Conservation (phyloP, 2,888 invertebrate species). For the Bhutanitis thaidina region DNA sequence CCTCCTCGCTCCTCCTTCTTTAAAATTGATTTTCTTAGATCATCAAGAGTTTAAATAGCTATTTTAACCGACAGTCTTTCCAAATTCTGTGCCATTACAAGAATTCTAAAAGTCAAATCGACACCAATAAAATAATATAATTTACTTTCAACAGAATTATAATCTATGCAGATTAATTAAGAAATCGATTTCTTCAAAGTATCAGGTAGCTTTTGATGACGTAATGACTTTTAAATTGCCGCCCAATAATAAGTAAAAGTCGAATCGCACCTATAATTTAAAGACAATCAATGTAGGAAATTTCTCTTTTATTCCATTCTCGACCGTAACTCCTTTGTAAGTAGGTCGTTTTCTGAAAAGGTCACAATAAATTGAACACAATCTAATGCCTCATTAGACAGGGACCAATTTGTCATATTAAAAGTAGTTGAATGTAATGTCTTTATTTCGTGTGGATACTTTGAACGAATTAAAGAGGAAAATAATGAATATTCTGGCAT, state of each 20-base stretch:
- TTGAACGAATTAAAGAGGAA: slow-evolving; percentile 4
- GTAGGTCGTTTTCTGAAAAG: background rate
- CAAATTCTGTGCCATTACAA: too few species aligned
- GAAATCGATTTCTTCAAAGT: too few species aligned
- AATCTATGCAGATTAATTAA: background rate
- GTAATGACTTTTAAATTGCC: slow-evolving; percentile 43
- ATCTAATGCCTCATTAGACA: slow-evolving; percentile 8
- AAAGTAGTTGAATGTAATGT: slow-evolving; percentile 35
- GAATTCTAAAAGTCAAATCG: too few species aligned
- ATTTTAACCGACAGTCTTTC: too few species aligned
- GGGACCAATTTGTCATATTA: slow-evolving; percentile 1
- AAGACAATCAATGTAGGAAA: slow-evolving; percentile 22
- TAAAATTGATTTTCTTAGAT: too few species aligned
- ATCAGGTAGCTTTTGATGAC: slow-evolving; percentile 8
- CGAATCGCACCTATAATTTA: slow-evolving; percentile 36
- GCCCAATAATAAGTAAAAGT: slow-evolving; percentile 29
- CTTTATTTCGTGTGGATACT: slow-evolving; percentile 45
- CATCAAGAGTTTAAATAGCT: too few species aligned
- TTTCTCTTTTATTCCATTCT: background rate
- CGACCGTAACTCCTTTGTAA: background rate
- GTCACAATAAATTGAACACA: background rate
- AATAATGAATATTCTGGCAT: slow-evolving; percentile 2
- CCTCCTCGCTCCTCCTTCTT: too few species aligned
- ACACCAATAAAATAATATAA: too few species aligned
- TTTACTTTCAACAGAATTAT: too few species aligned